A percentile compares a stretch with the other conserved stretches of the same genome.
Evolutionary conservation across 2,888 invertebrate species (phyloP).

Genomic region (Gymnosoma rotundatum): DNA sequence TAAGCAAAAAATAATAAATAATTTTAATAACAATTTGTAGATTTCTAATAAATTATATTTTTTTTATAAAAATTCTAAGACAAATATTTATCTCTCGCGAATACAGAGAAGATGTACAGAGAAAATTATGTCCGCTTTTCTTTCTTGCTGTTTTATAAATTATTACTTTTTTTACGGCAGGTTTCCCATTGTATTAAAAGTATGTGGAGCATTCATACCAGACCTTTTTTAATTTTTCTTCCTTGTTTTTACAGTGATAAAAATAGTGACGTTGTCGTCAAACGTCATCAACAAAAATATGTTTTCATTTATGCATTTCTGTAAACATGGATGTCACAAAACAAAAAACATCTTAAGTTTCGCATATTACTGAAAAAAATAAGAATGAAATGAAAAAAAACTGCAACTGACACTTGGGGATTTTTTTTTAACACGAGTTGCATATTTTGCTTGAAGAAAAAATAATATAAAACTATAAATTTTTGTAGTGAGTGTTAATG

Average conservation of each 20-base stretch:
- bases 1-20: too few species aligned
- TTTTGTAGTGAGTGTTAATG: constrained; percentile 41
- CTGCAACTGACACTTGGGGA: constrained; percentile 49
- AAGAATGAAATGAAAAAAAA: background rate
- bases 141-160: too few species aligned
- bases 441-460: constrained; percentile 19
- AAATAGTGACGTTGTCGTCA: constrained; percentile 3
- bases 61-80: too few species aligned
- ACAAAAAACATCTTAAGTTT: constrained; percentile 23
- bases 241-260: background rate
- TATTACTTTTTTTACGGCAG: too few species aligned
- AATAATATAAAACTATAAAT: constrained; percentile 26
- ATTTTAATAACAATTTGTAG: too few species aligned
- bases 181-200: background rate
- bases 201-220: background rate
- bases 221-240: background rate
- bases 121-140: too few species aligned
- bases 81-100: too few species aligned
- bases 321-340: constrained; percentile 25
- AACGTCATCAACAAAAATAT: constrained; percentile 1
- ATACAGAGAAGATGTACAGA: too few species aligned
- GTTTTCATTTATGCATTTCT: constrained; percentile 19
- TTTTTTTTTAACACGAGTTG: constrained; percentile 7
- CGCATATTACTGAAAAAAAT: constrained; percentile 3
- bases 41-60: too few species aligned